A percentile compares a stretch with the other conserved stretches of the same genome.
Conservation (phyloP, 2,113 vertebrate genomes). For the Pseudonaja textilis region DNA sequence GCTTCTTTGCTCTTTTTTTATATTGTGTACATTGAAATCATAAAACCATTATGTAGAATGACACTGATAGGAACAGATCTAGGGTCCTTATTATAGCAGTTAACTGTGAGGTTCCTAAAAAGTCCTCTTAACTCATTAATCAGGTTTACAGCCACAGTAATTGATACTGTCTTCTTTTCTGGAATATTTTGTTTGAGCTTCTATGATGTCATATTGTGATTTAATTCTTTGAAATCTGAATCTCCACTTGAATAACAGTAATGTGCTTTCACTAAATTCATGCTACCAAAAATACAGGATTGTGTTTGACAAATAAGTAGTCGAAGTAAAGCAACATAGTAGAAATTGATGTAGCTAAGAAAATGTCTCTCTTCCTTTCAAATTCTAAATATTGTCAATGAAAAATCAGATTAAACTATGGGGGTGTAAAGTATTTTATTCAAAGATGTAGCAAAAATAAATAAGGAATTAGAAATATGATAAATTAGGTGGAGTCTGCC, state of each 20-base stretch:
- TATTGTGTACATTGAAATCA: no score
- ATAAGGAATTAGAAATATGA: not conserved
- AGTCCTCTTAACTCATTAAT: no score
- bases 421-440: not conserved
- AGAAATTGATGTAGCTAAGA: not conserved
- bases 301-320: slow-evolving; percentile 32
- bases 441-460: not conserved
- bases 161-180: no score
- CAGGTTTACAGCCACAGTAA: no score
- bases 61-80: no score
- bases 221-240: slow-evolving; percentile 6
- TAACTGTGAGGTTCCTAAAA: no score
- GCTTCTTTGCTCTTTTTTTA: no score
- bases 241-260: not conserved
- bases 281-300: slow-evolving; percentile 17
- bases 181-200: no score
- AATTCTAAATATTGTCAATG: not conserved
- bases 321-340: not conserved
- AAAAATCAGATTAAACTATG: not conserved
- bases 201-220: not conserved
- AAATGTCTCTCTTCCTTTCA: not conserved
- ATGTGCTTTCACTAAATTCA: not conserved
- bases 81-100: no score
- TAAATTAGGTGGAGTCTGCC: not conserved
- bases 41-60: no score